Evolutionary conservation across 2,888 invertebrate genomes (phyloP).

Genomic region (Tetanocera ferruginea): DNA sequence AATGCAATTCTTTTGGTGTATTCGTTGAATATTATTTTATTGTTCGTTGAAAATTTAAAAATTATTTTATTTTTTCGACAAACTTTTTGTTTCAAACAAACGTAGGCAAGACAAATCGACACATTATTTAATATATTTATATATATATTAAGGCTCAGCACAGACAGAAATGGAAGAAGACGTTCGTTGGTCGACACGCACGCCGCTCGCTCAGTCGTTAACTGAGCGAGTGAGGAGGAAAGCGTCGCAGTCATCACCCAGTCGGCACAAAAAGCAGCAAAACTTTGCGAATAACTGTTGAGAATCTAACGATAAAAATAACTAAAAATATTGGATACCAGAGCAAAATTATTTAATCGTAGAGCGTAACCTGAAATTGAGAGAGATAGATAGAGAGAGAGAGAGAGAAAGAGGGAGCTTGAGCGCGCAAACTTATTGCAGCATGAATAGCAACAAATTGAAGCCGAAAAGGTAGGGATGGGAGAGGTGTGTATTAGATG

Average conservation of each 20-base stretch:
- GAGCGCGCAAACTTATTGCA: too few species aligned
- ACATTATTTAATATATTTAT: neutral
- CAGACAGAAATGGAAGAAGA: neutral
- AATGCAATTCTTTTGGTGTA: neutral
- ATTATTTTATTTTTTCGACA: neutral
- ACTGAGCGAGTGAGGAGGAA: neutral
- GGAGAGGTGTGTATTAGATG: too few species aligned
- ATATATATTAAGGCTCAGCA: neutral
- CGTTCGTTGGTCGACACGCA: conserved; percentile 3
- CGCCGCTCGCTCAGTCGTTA: conserved; percentile 1
- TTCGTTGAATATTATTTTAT: neutral
- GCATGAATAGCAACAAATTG: neutral
- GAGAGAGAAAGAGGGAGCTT: neutral
- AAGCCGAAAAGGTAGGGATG: too few species aligned
- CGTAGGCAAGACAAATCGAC: neutral
- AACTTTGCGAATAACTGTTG: conserved; percentile 18
- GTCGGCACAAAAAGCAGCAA: neutral
- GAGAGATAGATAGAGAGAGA: neutral
- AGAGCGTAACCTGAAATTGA: neutral
- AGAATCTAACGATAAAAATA: neutral
- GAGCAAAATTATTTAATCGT: neutral
- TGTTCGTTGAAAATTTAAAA: too few species aligned
- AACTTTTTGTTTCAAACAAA: neutral
- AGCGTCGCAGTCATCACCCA: neutral
- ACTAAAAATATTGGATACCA: neutral